Evolutionary conservation across 2,797 vertebrate species (phyloP).

Genomic region (Mormyrops boulengeri): DNA sequence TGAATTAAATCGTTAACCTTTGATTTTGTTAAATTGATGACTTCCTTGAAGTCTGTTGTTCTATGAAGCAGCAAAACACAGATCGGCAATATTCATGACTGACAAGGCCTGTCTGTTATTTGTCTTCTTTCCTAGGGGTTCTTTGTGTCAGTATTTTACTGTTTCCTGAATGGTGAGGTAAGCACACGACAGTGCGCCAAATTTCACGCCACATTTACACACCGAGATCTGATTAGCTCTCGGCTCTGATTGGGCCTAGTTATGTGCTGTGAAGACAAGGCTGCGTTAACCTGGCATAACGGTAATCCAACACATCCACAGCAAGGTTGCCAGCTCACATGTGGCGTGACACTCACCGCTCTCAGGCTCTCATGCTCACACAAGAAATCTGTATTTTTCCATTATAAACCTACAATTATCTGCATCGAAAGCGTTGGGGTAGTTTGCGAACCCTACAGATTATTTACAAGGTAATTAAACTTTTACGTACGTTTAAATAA

Average conservation of each 20-base stretch:
- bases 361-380: background rate
- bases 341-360: background rate
- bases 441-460: background rate
- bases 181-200: conserved; percentile 41
- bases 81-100: background rate
- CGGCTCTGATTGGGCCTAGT: background rate
- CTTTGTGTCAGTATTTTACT: conserved; percentile 98
- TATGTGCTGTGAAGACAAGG: background rate
- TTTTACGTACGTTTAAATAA: background rate
- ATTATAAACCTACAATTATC: background rate
- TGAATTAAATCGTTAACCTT: background rate
- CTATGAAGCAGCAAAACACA: background rate
- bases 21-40: background rate
- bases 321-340: background rate
- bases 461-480: background rate
- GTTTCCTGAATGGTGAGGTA: conserved; percentile 98
- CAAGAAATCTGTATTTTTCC: background rate
- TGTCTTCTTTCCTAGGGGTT: conserved; percentile 68
- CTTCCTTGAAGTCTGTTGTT: background rate
- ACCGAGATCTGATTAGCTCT: background rate
- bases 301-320: background rate
- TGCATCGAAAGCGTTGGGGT: background rate
- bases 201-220: conserved; percentile 24
- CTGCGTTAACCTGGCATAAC: background rate
- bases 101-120: background rate